phyloP scores from a whole-genome alignment of 2,797 vertebrate genomes.

The Phalloptychus januarius region DNA sequence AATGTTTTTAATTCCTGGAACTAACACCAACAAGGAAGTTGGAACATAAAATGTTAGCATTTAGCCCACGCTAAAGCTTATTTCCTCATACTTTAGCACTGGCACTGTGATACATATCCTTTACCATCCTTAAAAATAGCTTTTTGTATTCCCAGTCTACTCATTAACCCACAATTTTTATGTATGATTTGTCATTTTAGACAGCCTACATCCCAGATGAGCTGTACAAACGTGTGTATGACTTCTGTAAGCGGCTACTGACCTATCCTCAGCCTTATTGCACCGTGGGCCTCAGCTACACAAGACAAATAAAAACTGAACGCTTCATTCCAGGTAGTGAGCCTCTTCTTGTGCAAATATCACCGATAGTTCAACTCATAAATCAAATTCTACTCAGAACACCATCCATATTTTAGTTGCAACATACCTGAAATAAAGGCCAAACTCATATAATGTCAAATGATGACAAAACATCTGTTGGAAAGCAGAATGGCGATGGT shows the following conservation, averaged over 20 bases:
- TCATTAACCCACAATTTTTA: not conserved
- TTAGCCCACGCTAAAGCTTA: not conserved
- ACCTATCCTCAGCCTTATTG: constrained; percentile 91
- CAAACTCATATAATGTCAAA: not conserved
- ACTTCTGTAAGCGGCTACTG: constrained; percentile 88
- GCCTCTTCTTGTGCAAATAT: not conserved
- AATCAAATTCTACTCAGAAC: not conserved
- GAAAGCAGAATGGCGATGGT: not conserved
- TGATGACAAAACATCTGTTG: not conserved
- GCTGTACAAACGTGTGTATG: constrained; percentile 86
- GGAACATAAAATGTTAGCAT: not conserved
- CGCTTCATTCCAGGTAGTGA: constrained; percentile 81
- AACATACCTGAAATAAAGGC: not conserved
- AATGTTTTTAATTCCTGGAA: constrained; percentile 1
- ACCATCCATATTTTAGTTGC: not conserved
- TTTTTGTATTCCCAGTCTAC: not conserved
- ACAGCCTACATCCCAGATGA: constrained; percentile 87
- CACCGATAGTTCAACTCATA: not conserved
- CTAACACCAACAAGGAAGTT: constrained; percentile 26
- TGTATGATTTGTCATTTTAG: constrained; percentile 69
- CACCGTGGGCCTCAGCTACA: constrained; percentile 87
- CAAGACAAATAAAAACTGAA: constrained; percentile 85
- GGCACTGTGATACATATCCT: not conserved
- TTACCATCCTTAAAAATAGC: not conserved
- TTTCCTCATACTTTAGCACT: not conserved